phyloP scores from a whole-genome alignment of 1,140 invertebrate genomes.

The Pantala flavescens region DNA sequence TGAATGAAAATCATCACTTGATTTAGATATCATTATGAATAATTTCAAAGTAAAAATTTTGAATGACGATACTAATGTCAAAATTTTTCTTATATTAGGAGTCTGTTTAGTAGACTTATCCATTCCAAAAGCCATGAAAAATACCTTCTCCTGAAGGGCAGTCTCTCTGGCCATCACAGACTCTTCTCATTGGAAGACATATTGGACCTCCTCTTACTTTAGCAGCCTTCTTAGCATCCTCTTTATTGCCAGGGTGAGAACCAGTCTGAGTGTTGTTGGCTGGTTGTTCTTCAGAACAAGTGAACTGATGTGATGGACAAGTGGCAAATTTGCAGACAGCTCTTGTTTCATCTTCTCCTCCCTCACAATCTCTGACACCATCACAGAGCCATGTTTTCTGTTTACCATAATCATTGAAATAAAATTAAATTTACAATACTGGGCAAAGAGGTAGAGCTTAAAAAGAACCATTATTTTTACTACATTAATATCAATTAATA shows the following conservation, averaged over 20 bases:
- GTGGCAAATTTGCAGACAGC: neutral
- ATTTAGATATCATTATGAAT: too few relatives aligned
- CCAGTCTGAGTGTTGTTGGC: slow-evolving; percentile 52
- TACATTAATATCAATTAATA: too few relatives aligned
- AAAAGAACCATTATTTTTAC: too few relatives aligned
- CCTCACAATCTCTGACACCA: slow-evolving; percentile 68
- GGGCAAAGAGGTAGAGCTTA: slow-evolving; percentile 13
- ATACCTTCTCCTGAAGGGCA: slow-evolving; percentile 55
- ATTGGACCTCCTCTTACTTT: neutral
- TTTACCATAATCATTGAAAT: slow-evolving; percentile 20
- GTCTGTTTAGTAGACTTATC: too few relatives aligned
- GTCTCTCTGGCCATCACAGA: slow-evolving; percentile 65
- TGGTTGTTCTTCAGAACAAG: slow-evolving; percentile 55
- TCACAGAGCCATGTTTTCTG: slow-evolving; percentile 76
- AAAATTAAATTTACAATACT: slow-evolving; percentile 11
- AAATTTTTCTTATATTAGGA: too few relatives aligned
- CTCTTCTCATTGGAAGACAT: neutral
- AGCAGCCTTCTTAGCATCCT: slow-evolving; percentile 38
- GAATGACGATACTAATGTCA: too few relatives aligned
- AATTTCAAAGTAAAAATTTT: too few relatives aligned
- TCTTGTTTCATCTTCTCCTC: slow-evolving; percentile 63
- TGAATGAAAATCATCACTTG: too few relatives aligned
- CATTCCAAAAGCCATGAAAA: too few relatives aligned
- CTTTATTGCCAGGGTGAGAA: slow-evolving; percentile 49
- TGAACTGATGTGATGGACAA: slow-evolving; percentile 41